A percentile compares a stretch with the other conserved stretches of the same genome.
Evolutionary conservation across 2,113 vertebrate genomes (phyloP).

Genomic region (Melanostigma gelatinosum): DNA sequence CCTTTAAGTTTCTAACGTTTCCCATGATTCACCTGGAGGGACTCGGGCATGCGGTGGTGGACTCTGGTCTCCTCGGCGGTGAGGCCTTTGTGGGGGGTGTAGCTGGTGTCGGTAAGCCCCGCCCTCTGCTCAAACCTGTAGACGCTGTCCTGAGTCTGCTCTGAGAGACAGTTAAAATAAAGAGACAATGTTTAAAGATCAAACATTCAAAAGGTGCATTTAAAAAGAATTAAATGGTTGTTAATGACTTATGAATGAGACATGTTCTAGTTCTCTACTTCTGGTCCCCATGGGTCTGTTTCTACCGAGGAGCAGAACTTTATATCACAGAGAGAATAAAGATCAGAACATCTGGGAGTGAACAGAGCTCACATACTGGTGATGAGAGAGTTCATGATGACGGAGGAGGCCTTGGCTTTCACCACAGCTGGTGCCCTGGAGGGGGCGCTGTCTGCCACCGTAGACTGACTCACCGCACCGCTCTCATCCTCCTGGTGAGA

Average conservation of each 20-base stretch:
- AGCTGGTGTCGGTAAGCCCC: slow-evolving; percentile 91
- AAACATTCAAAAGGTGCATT: not conserved
- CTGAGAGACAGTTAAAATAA: slow-evolving; percentile 68
- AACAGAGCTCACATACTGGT: slow-evolving; percentile 87
- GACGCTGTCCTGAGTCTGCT: slow-evolving; percentile 95
- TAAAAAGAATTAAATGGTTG: not conserved
- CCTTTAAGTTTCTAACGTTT: no score
- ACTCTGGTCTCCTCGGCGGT: slow-evolving; percentile 93
- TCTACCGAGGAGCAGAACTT: no score
- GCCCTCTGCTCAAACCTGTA: slow-evolving; percentile 94
- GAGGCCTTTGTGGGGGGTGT: slow-evolving; percentile 97
- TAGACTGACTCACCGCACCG: slow-evolving; percentile 53
- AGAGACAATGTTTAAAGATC: not conserved
- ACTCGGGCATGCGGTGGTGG: slow-evolving; percentile 90
- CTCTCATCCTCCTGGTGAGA: slow-evolving; percentile 87
- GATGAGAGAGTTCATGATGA: slow-evolving; percentile 94
- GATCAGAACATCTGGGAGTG: not conserved
- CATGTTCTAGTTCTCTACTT: no score
- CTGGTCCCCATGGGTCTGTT: no score
- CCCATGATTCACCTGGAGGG: slow-evolving; percentile 86
- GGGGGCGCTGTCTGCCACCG: slow-evolving; percentile 58
- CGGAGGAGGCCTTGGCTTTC: slow-evolving; percentile 93
- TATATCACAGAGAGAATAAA: not conserved
- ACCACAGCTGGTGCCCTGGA: slow-evolving; percentile 84
- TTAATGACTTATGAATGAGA: no score